Evolutionary conservation across 2,113 vertebrate species (phyloP), one percentile per base, ranked within the genome.

Genomic region (Notothenia coriiceps): DNA sequence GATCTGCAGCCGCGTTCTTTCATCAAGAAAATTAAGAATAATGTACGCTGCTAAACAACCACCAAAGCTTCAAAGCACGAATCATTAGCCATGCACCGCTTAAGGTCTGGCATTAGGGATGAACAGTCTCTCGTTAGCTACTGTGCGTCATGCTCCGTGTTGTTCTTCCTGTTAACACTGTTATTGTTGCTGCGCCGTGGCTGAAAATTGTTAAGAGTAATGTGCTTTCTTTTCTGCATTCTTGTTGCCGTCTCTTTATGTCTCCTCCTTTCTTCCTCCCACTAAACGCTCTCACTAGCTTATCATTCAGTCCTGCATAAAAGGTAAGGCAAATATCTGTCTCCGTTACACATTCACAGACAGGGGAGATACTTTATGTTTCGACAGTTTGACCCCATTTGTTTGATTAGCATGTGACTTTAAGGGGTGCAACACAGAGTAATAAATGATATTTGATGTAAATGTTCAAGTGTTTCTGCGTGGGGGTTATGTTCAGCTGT

Each of bases 281-380:
- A 10, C 56, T 62, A 43, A 46, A 22, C 60, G 6, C 43, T 49
- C 33, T 44, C 70, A 60, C 67, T 61, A 29, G 61, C 49, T 88
- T 69, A 82, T 89, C 83, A 88, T 89, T 90, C 84, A 81, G 64
- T 84, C 68, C 88, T 90, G 80, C 80, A 80, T 88, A 82, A 89
- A 82, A 90, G 61, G 83, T 94, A 94, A 94, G 92, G 92, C 92
- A 93, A 90, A 85, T 82, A 83, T 83, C 82, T 76, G 78, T 89
- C 83, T 91, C 70, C 14, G 51, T 82, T 80, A 85, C 81, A 93
- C 90, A 93, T 92, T 93, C 90, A 86, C 79, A 73, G 72, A 82
- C 46, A 43, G 51, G 74, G 66, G 67, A 68, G 61, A 81, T 76
- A 61, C 15, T 20, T 22, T 35, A 46, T 64, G 73, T 64, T 62